Percentiles rank a stretch among this genome's conserved stretches.
Evolutionary conservation across 2,113 vertebrate species (phyloP).

Genomic region (Cariama cristata): DNA sequence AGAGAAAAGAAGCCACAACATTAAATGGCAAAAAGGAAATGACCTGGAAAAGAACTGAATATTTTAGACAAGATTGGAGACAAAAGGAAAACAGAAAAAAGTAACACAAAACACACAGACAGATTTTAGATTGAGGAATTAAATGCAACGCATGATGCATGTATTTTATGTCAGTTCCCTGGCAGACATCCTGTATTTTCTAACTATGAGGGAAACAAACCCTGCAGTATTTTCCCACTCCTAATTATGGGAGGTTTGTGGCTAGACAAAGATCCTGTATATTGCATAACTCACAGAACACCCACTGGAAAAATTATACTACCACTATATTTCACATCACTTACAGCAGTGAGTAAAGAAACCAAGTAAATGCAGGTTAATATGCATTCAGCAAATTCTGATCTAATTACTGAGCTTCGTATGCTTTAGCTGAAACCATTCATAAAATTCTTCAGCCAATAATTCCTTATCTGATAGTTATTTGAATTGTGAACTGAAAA

Average conservation of each 20-base stretch:
- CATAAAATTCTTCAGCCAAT: neutral
- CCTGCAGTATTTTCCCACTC: neutral
- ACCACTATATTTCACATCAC: neutral
- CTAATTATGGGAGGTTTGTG: neutral
- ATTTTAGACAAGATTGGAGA: neutral
- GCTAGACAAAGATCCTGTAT: neutral
- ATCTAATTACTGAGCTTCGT: neutral
- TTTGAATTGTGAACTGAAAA: neutral
- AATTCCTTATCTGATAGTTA: neutral
- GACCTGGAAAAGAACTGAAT: neutral
- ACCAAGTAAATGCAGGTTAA: neutral
- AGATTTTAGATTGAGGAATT: neutral
- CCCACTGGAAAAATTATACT: neutral
- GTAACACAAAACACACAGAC: neutral
- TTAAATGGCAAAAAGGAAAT: neutral
- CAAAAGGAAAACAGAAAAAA: neutral
- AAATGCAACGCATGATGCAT: neutral
- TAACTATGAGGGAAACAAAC: neutral
- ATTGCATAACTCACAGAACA: conserved; percentile 13
- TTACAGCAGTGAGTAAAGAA: neutral
- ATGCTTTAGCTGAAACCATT: neutral
- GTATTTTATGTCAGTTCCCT: neutral
- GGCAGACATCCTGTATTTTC: neutral
- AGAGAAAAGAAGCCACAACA: neutral
- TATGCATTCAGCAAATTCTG: neutral